Conservation (phyloP, 1,140 invertebrate species). For the Euwallacea fornicatus region DNA sequence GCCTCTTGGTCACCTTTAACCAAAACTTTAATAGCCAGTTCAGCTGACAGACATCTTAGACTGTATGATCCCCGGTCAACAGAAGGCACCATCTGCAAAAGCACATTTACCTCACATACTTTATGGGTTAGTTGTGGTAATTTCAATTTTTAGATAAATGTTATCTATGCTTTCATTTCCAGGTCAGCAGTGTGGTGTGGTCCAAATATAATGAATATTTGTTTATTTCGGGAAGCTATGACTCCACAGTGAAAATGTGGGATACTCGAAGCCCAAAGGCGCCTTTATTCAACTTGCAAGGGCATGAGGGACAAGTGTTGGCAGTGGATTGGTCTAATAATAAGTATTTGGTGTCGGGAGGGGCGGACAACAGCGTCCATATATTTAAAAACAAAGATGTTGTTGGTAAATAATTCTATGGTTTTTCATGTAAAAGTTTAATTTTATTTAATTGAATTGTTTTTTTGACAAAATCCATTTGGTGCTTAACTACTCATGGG, state of each 20-base stretch:
- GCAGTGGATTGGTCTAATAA: constrained; percentile 92
- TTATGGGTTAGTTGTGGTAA: constrained; percentile 74
- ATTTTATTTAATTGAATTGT: not conserved
- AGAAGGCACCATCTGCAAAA: constrained; percentile 87
- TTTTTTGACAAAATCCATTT: not conserved
- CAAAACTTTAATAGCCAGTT: constrained; percentile 77
- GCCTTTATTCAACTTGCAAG: constrained; percentile 88
- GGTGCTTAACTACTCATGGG: not conserved
- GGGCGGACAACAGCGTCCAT: constrained; percentile 90
- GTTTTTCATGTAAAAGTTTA: not conserved
- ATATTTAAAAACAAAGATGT: constrained; percentile 72
- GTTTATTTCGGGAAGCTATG: constrained; percentile 93
- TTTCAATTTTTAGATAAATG: not conserved
- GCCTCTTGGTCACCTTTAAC: constrained; percentile 79
- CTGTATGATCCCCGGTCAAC: constrained; percentile 87
- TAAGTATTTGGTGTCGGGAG: constrained; percentile 85
- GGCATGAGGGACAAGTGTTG: constrained; percentile 93
- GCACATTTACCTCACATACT: constrained; percentile 85
- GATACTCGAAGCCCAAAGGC: constrained; percentile 91
- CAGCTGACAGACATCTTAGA: constrained; percentile 86
- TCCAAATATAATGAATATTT: constrained; percentile 79
- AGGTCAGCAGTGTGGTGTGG: constrained; percentile 87
- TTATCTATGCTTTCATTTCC: constrained; percentile 57
- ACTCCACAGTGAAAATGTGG: constrained; percentile 92
- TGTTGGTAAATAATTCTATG: not conserved